phyloP scores from a whole-genome alignment of 2,888 invertebrate species.

The Eremobia ochroleuca region DNA sequence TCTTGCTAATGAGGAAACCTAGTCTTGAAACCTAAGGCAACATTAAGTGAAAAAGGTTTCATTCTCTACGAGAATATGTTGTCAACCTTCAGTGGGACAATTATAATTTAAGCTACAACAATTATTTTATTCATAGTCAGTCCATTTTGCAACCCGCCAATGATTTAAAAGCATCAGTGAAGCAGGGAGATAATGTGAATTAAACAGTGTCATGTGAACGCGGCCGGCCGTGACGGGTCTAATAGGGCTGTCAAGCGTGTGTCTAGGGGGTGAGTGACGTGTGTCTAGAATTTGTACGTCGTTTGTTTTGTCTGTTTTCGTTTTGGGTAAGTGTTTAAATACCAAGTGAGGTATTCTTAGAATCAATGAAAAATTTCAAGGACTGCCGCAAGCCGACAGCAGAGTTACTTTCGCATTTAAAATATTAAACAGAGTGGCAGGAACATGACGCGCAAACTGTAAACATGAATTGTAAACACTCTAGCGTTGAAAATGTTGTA shows the following conservation, averaged over 20 bases:
- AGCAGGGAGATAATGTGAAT: conserved; percentile 54
- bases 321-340: not conserved
- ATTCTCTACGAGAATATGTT: not conserved
- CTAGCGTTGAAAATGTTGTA: too few species aligned
- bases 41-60: not conserved
- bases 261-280: conserved; percentile 17
- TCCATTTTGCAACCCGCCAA: conserved; percentile 19
- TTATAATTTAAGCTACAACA: conserved; percentile 1
- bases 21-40: not conserved
- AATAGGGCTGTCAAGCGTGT: conserved; percentile 36
- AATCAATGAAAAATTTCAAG: not conserved
- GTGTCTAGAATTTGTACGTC: not conserved
- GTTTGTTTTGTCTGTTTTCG: not conserved
- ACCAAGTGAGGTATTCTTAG: not conserved
- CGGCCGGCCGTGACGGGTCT: conserved; percentile 38
- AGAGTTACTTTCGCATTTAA: not conserved
- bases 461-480: too few species aligned
- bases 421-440: too few species aligned
- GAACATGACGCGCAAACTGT: too few species aligned
- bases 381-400: not conserved
- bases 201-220: conserved; percentile 50
- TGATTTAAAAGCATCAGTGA: conserved; percentile 52
- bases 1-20: not conserved
- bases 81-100: not conserved
- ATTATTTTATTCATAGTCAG: conserved; percentile 19